Percentiles rank a stretch among this genome's conserved stretches.
These are phyloP conservation scores for Scaptomyza parva DNA, from an alignment of 2,888 invertebrate genomes.

Conservation along the genomic window DNA sequence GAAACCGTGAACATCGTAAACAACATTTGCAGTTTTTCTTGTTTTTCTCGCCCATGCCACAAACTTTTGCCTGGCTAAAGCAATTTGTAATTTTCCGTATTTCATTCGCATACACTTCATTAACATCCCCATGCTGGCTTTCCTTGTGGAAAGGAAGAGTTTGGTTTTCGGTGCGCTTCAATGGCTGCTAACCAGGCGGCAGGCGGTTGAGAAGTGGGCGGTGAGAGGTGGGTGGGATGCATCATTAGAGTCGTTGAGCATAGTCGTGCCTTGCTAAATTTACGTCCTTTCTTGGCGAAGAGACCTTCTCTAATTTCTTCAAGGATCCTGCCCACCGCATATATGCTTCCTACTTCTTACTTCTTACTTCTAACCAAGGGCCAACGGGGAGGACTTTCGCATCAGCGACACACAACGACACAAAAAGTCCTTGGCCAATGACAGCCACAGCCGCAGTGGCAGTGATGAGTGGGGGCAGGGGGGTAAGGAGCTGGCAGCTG, in stretches of 20 bases:
- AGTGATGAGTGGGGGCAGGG: too few species aligned
- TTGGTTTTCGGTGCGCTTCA: conserved; percentile 70
- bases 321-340: conserved; percentile 64
- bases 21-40: conserved; percentile 69
- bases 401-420: conserved; percentile 75
- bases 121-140: conserved; percentile 62
- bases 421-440: conserved; percentile 83
- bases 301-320: conserved; percentile 77
- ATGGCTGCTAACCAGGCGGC: conserved; percentile 64
- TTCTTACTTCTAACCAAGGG: neutral
- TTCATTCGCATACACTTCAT: conserved; percentile 80
- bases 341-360: too few species aligned
- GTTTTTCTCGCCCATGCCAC: conserved; percentile 4
- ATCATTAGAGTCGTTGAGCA: conserved; percentile 81
- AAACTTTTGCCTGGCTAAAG: conserved; percentile 40
- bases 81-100: conserved; percentile 80
- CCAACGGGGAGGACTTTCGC: conserved; percentile 27
- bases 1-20: conserved; percentile 81
- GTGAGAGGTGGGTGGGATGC: conserved; percentile 63
- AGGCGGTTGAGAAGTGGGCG: neutral
- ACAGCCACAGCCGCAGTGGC: conserved; percentile 65
- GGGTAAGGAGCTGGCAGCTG: conserved; percentile 31
- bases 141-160: conserved; percentile 48
- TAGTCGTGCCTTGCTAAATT: conserved; percentile 68
- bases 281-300: conserved; percentile 71